These are phyloP conservation scores for Zootermopsis nevadensis DNA, from an alignment of 2,888 invertebrate species.

Conservation along the genomic window DNA sequence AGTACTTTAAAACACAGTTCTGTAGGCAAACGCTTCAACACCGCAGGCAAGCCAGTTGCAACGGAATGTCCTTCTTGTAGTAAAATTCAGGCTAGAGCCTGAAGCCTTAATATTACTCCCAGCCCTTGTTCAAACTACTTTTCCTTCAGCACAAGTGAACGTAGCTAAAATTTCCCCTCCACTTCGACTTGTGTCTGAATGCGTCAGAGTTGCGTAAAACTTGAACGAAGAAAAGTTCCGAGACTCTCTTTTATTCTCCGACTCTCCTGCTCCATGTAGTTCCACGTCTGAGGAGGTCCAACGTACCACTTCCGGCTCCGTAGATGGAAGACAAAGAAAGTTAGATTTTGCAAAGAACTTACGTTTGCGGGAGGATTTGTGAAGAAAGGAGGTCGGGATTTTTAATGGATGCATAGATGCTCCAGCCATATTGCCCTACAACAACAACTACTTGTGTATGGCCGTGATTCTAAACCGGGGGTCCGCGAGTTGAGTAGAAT, in stretches of 20 bases:
- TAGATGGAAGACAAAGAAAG: background rate
- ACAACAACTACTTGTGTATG: too few relatives aligned
- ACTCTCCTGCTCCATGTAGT: background rate
- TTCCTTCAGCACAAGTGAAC: background rate
- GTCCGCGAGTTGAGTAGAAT: too few relatives aligned
- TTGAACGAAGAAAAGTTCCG: background rate
- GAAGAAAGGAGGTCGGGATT: background rate
- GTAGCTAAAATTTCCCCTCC: background rate
- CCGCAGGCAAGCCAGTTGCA: background rate
- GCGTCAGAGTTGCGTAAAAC: conserved; percentile 7
- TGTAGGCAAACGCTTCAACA: background rate
- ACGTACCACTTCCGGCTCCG: background rate
- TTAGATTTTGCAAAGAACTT: background rate
- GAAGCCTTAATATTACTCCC: background rate
- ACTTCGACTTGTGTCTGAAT: conserved; percentile 8
- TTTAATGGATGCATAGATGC: background rate
- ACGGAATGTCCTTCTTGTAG: background rate
- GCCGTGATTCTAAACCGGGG: too few relatives aligned
- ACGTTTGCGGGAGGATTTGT: background rate
- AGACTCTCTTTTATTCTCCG: background rate
- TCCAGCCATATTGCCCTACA: background rate
- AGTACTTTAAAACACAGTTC: background rate
- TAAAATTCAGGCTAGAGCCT: background rate
- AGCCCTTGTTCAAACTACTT: background rate
- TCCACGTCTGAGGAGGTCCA: background rate